Evolutionary conservation across 2,797 vertebrate species (phyloP), one percentile per base, ranked within the genome.

Genomic region (Darevskia mixta): DNA sequence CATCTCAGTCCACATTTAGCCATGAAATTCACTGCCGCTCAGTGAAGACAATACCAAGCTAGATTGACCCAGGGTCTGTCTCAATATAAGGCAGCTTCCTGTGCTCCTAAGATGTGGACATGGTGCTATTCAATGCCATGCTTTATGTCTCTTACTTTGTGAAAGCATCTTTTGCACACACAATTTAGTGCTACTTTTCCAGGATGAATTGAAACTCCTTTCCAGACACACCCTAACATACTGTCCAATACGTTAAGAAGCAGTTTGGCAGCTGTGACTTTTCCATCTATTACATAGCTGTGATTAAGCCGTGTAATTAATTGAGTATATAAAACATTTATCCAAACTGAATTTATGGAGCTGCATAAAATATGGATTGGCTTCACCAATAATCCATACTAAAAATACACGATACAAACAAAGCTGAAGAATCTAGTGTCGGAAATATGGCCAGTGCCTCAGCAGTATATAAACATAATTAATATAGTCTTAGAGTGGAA

Each of bases 241-340:
- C 41, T 66, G 78, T 81, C 83, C 83, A 81, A 80, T 76, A 29
- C 45, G n/a, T 67, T 89, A 75, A 90, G 92, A 93, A 93, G 89
- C 86, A 87, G 91, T 67, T 66, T 75, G 83, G 64, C 85, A 81
- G 88, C 87, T 55, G 87, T 87, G 95, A 93, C 93, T 94, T 90
- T 64, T 93, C 88, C 93, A 90, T 93, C 92, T 92, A 86, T 92
- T 89, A 91, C 82, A 90, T 86, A 93, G 89, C 89, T 67, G 89
- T 95, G 94, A 95, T 95, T 94, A 95, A 95, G 92, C 94, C 94
- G 87, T 94, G 86, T 91, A 91, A 94, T 96, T 95, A 95, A 91
- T 90, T 93, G 91, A 94, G 92, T 94, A 91, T 93, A 93, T 95
- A 94, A 96, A 94, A 94, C 35, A 80, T 91, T 95, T 94, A 94